phyloP scores from a whole-genome alignment of 2,113 vertebrate species.

The Sardina pilchardus region DNA sequence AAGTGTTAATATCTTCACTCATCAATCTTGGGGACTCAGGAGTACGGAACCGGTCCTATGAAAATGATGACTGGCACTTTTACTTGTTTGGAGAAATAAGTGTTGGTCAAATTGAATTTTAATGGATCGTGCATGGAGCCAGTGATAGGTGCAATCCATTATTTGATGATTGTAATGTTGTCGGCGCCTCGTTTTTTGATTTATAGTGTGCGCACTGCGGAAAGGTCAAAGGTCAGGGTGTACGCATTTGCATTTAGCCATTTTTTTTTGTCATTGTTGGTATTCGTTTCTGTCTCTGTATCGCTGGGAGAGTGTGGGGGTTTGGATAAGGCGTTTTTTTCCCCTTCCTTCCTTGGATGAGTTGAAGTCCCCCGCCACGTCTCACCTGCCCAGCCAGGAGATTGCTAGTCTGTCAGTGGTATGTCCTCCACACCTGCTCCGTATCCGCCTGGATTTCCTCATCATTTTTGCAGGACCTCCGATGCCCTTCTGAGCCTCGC shows the following conservation, averaged over 20 bases:
- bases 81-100: slow-evolving; percentile 79
- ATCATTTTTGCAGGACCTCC: neutral
- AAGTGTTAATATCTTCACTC: slow-evolving; percentile 75
- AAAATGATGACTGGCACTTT: slow-evolving; percentile 77
- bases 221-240: slow-evolving; percentile 60
- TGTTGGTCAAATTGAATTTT: slow-evolving; percentile 87
- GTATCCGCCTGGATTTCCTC: neutral
- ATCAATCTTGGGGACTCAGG: slow-evolving; percentile 70
- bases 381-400: neutral
- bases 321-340: neutral
- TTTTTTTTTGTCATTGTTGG: neutral
- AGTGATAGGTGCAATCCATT: slow-evolving; percentile 83
- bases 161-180: slow-evolving; percentile 80
- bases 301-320: neutral
- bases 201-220: slow-evolving; percentile 57
- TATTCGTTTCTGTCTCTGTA: slow-evolving; percentile 12
- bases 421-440: neutral
- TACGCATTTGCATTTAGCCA: neutral
- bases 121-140: slow-evolving; percentile 78
- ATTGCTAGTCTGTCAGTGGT: neutral
- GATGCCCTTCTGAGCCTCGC: neutral
- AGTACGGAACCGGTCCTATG: slow-evolving; percentile 65
- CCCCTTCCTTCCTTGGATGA: neutral
- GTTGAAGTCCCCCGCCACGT: neutral
- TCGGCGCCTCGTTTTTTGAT: slow-evolving; percentile 69